Evolutionary conservation across 2,113 vertebrate species (phyloP).

Genomic region (Macheiramphus alcinus): DNA sequence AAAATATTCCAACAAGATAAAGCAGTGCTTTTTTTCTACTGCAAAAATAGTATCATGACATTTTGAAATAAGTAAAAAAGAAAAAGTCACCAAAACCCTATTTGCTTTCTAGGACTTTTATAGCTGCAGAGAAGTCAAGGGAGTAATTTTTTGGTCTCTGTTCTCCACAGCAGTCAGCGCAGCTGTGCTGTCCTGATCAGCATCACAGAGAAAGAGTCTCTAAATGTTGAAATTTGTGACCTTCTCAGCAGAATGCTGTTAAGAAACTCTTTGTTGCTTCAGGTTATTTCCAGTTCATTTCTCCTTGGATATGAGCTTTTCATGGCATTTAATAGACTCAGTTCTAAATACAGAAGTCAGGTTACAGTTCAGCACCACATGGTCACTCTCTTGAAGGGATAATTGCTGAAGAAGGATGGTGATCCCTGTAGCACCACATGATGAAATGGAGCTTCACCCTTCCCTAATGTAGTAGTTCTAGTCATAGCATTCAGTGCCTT

Average conservation of each 20-base stretch:
- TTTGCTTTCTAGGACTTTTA: not conserved
- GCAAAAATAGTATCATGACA: not conserved
- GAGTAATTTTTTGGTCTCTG: not conserved
- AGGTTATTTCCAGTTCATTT: conserved; percentile 68
- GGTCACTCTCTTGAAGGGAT: conserved; percentile 47
- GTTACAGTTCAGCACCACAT: conserved; percentile 50
- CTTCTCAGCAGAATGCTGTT: conserved; percentile 55
- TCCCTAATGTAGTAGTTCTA: conserved; percentile 31
- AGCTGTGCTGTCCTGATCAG: conserved; percentile 30
- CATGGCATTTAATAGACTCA: conserved; percentile 48
- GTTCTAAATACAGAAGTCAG: conserved; percentile 61
- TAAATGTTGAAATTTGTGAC: conserved; percentile 56
- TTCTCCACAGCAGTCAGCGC: not conserved
- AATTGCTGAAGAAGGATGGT: conserved; percentile 38
- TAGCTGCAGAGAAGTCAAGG: not conserved
- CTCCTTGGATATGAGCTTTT: conserved; percentile 50
- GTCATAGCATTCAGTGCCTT: not conserved
- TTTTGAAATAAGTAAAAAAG: not conserved
- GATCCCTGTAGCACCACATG: conserved; percentile 12
- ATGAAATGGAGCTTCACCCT: conserved; percentile 47
- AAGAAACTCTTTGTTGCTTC: conserved; percentile 61
- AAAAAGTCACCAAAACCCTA: rapidly evolving
- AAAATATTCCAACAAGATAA: not conserved
- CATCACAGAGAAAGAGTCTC: conserved; percentile 29
- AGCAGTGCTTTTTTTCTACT: not conserved